phyloP scores from a whole-genome alignment of 2,888 invertebrate genomes.

The Petrolisthes cinctipes region DNA sequence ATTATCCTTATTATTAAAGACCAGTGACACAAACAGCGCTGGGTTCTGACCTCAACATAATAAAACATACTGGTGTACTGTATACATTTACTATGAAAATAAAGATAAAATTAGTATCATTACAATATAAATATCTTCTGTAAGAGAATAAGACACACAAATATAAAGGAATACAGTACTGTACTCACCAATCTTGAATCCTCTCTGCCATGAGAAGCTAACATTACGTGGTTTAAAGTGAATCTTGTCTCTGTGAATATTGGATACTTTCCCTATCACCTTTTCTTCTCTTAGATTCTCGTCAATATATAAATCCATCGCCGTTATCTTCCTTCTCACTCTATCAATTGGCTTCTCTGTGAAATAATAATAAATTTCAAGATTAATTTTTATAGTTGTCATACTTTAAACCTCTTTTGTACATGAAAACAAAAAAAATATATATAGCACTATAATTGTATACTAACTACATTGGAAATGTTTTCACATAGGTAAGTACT shows the following conservation, averaged over 20 bases:
- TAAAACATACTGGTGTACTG: too few species aligned
- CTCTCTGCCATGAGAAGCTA: constrained; percentile 93
- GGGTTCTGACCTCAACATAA: too few species aligned
- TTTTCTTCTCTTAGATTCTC: constrained; percentile 73
- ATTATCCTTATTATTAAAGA: constrained; percentile 12
- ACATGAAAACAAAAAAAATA: not conserved
- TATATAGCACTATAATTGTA: not conserved
- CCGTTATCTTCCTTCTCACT: constrained; percentile 73
- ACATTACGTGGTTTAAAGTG: constrained; percentile 83
- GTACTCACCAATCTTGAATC: constrained; percentile 81
- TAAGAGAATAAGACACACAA: too few species aligned
- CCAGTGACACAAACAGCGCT: too few species aligned
- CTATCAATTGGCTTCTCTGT: constrained; percentile 67
- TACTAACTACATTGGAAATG: not conserved
- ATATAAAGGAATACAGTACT: not conserved
- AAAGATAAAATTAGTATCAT: not conserved
- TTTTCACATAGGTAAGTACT: not conserved
- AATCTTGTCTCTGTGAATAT: constrained; percentile 75
- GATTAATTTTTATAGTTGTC: not conserved
- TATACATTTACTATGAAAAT: too few species aligned
- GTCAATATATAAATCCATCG: constrained; percentile 78
- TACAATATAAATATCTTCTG: not conserved
- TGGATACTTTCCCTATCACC: constrained; percentile 78
- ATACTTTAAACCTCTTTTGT: not conserved
- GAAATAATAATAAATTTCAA: not conserved